Base-by-base conservation (phyloP, 2,797 vertebrate species). In the Pampus argenteus region DNA sequence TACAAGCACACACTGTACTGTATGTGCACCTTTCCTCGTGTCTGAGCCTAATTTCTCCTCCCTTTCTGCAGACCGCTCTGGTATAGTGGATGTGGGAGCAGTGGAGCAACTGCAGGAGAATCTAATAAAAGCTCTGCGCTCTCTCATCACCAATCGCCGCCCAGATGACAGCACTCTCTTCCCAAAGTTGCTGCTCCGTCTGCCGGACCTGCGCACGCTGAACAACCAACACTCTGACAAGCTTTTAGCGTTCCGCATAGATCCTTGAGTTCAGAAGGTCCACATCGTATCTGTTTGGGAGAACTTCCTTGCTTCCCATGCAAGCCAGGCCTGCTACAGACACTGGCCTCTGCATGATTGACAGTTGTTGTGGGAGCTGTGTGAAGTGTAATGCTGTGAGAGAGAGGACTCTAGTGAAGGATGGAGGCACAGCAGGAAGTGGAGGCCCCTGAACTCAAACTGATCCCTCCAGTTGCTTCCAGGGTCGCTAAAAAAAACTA, bases 201-300 rank as follows among this genome's bases (percentile, higher is more conserved):
- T 95, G 71, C 95, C 95, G 0, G 95, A 95, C 88, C 93, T 95
- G 59, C 90, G 94, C 60, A 95, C 94, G 14, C 89, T 95, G 45
- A 95, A 95, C 88, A 94, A 94, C 86, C 89, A 94, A 42, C 95
- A 95, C 90, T 95, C 94, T 0, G 94, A 95, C 75, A 95, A 95
- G 75, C 95, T 95, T 20, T 73, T 95, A 70, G 95, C 94, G 34
- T 95, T 94, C 85, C 94, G 93, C 66, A 93, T 95, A 29, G 93
- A 95, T 82, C 94, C 94, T 4, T 95, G 85, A 94, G 61, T 40
- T 4, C 20, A 31, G 25, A 59, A 29, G 26, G 22, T 44, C 20
- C 6, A 28, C 34, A 60, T 40, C 72, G 76, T 62, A 14, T 76
- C 75, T 45, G 68, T 69, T 66, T 49, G 51, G 62, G 71, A 79